A percentile compares a stretch with the other conserved stretches of the same genome.
Conservation (phyloP, 2,888 invertebrate genomes). For the Rugalucina vietnamica region DNA sequence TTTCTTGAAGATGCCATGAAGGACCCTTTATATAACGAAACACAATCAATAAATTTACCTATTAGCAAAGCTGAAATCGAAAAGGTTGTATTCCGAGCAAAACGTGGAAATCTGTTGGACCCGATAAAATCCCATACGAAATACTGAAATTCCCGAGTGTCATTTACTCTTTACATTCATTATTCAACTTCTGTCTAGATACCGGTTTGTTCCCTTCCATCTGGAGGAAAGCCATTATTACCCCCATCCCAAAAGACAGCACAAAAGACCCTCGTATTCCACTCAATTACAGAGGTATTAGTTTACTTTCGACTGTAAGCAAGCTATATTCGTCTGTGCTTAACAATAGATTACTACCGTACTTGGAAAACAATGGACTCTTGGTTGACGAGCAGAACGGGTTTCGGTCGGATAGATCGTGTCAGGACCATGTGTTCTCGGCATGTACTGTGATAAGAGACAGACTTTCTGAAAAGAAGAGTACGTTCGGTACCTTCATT, state of each 20-base stretch:
- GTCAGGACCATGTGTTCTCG: constrained; percentile 5
- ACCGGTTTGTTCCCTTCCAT: background rate
- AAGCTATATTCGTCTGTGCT: background rate
- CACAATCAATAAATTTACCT: background rate
- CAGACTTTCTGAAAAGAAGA: constrained; percentile 12
- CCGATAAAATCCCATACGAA: background rate
- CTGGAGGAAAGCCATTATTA: background rate
- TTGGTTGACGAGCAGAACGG: constrained; percentile 3
- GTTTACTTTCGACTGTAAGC: background rate
- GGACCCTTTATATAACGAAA: background rate
- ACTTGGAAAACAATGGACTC: background rate
- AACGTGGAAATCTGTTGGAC: background rate
- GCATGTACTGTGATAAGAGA: background rate
- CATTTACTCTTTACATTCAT: background rate
- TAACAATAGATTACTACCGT: background rate
- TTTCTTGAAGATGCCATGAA: background rate
- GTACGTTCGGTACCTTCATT: constrained; percentile 17
- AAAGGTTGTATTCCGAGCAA: background rate
- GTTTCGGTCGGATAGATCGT: background rate
- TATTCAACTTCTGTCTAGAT: background rate
- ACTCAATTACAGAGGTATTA: background rate
- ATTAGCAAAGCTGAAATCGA: too few species aligned
- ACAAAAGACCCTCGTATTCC: background rate
- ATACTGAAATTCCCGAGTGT: background rate
- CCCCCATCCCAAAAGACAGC: background rate